Evolutionary conservation across 2,888 invertebrate genomes (phyloP).

Genomic region (Hetaerina titia): DNA sequence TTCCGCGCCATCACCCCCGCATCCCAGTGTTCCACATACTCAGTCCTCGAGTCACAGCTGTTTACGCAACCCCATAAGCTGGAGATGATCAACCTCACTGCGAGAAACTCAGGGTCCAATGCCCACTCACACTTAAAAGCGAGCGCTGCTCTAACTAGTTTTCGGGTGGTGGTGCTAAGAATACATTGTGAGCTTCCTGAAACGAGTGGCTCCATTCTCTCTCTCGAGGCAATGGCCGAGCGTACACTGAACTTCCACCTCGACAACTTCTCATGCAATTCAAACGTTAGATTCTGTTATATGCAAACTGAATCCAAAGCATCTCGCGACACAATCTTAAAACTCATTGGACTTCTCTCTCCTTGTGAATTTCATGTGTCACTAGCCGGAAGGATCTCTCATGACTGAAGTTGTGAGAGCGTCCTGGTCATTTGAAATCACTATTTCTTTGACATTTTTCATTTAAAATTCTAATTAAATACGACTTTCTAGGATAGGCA

Average conservation of each 20-base stretch:
- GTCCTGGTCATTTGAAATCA: too few species aligned
- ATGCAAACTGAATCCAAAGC: too few species aligned
- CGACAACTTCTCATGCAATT: too few species aligned
- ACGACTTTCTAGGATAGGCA: too few species aligned
- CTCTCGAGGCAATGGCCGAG: neutral
- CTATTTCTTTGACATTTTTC: too few species aligned
- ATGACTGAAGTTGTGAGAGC: too few species aligned
- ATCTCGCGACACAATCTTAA: too few species aligned
- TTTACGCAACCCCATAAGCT: neutral
- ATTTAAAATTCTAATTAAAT: too few species aligned
- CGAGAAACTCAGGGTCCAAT: neutral
- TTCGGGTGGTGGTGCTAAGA: neutral
- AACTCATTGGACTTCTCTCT: too few species aligned
- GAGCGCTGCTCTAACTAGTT: neutral
- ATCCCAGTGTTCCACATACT: neutral
- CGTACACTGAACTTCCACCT: neutral
- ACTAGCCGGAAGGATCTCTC: too few species aligned
- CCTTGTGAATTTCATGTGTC: too few species aligned
- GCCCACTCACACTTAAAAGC: neutral
- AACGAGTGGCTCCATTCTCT: neutral
- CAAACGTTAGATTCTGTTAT: too few species aligned
- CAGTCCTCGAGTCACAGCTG: neutral
- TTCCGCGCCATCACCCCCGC: neutral
- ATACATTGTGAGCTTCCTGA: neutral
- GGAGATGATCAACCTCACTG: neutral